Base-by-base conservation (phyloP, 2,888 invertebrate species). In the Thalpophila matura region DNA sequence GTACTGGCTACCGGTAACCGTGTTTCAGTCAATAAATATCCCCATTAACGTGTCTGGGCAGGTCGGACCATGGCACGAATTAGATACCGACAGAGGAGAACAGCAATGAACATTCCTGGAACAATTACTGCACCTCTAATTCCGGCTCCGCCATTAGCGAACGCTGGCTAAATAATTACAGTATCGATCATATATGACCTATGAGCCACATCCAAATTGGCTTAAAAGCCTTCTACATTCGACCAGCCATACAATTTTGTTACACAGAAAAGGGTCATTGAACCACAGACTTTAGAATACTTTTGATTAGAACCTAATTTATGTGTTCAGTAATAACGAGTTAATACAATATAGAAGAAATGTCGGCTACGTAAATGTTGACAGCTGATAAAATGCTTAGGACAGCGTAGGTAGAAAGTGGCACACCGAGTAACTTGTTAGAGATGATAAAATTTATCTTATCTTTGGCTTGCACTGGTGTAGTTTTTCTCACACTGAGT, bases 361-460 rank as follows among this genome's bases (percentile, higher is more conserved):
- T 92, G 90, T 90, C 88, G 88, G 90, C 77, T 89, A 88, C 81
- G 86, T 80, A 91, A 93, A 92, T 90, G 86, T 92, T 90, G 86
- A 79, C 84, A 82, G 80, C 58, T 83, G 90, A 91, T 91, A 92
- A 90, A 87, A 85, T 79, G 80, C 81, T 86, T 82, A 84, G 77
- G 75, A 77, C 73, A 77, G 80, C 77, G 82, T 80, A 74, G 77
- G 80, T 84, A 83, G 85, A 90, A 91, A 90, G 86, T 89, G 82
- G 88, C 82, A 85, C 90, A 84, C 67, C 75, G 59, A 77, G 81
- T 78, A 80, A 81, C 81, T 85, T 79, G 81, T 81, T 80, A 68
- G 65, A 64, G 74, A 77, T 82, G 86, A 90, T 89, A 88, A 85
- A 82, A 74, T 67, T 66, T 88, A 86, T 88, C 88, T 91, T 88